Evolutionary conservation across 2,888 invertebrate genomes (phyloP), one percentile per base, ranked within the genome.

Genomic region (Pachydiplax longipennis): DNA sequence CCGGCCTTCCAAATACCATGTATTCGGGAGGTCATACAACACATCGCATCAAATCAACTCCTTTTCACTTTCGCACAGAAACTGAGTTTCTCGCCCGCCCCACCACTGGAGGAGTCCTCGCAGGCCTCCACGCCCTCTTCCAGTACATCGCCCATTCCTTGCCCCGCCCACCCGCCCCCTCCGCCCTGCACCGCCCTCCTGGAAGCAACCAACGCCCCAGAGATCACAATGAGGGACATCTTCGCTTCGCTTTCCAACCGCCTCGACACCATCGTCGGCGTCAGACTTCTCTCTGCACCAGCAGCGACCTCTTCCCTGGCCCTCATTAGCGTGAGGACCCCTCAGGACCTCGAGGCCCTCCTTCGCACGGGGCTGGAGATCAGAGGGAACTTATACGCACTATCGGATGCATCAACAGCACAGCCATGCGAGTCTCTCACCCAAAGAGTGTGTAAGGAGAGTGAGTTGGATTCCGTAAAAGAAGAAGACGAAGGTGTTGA

Each of bases 211-310:
- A 91, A n/a, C 92, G 92, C 6, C 90, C 92, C 81, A 91, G 92
- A 92, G 91, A 92, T 92, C 83, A 92, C 91, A 80, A 93, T 93
- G 31, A 93, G 93, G 92, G 94, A 94, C 91, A 93, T 94, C 80
- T 94, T 94, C 90, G 94, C 94, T 91, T 93, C 93, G 58, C 91
- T 94, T 58, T 93, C 93, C 90, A 92, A 92, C 18, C 93, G 93
- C 91, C 92, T 93, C 90, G 93, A 93, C 80, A 87, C 92, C 22
- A 92, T 93, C 18, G 91, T 94, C 53, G 92, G 93, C 80, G 92
- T 92, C 65, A 6, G 73, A 8, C 73, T 73, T 0, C 73, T 73
- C 3, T 31, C 73, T 10, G 73, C 73, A 31, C 73, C 73, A 25
- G 31, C 25, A 22, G 73, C 73, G 25, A 31, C 18, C 92, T 93